These are phyloP conservation scores for Valencia hispanica DNA, from an alignment of 2,797 vertebrate genomes.

Conservation along the genomic window DNA sequence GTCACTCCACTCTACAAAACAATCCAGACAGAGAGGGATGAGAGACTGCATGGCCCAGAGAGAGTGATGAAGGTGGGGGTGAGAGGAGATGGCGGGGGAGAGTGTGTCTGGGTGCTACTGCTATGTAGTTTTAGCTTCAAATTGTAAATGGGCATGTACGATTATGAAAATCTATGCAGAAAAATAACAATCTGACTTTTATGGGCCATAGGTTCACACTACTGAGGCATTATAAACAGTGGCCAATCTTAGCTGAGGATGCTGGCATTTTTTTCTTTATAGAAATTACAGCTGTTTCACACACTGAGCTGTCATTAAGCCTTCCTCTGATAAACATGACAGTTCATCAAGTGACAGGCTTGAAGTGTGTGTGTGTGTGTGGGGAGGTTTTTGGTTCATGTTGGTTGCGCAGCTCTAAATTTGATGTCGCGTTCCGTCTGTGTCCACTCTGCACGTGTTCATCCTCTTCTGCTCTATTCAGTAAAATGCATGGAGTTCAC, in stretches of 20 bases:
- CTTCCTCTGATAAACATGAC: slow-evolving; percentile 42
- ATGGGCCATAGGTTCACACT: slow-evolving; percentile 1
- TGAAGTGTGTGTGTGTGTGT: not conserved
- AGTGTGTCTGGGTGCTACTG: not conserved
- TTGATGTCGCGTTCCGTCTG: not conserved
- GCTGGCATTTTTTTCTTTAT: slow-evolving; percentile 21
- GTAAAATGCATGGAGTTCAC: not conserved
- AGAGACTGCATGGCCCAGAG: not conserved
- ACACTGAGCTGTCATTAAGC: slow-evolving; percentile 32
- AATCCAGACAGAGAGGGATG: slow-evolving; percentile 1
- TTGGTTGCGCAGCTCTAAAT: not conserved
- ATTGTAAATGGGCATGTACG: not conserved
- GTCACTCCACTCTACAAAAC: slow-evolving; percentile 36
- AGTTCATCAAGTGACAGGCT: slow-evolving; percentile 35
- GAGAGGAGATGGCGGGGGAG: not conserved
- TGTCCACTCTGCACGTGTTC: not conserved
- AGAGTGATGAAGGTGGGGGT: not conserved
- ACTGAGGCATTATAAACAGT: not conserved
- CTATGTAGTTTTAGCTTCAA: not conserved
- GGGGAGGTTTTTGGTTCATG: too few relatives aligned
- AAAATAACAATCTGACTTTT: not conserved
- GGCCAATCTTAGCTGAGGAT: not conserved
- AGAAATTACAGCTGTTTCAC: slow-evolving; percentile 51
- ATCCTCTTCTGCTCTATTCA: not conserved
- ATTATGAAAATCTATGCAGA: not conserved